Conservation (phyloP, 2,888 invertebrate species). For the Ditula angustiorana region DNA sequence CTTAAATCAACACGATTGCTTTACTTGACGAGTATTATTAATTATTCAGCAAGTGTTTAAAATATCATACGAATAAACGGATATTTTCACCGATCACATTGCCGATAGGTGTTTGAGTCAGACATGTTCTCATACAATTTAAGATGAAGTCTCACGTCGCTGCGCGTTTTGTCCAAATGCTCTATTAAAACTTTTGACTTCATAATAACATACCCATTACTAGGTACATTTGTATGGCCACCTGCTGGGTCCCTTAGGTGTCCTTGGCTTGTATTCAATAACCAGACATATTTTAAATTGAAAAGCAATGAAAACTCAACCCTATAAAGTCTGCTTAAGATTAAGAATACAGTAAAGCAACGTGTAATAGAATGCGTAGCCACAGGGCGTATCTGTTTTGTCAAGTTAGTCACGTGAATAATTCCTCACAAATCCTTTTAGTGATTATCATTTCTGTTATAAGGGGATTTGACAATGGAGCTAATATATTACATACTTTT, state of each 20-base stretch:
- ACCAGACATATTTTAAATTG: slow-evolving; percentile 39
- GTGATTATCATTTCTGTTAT: slow-evolving; percentile 79
- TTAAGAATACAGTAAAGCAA: slow-evolving; percentile 31
- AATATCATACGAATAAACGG: neutral
- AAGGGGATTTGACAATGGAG: slow-evolving; percentile 66
- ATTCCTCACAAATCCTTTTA: slow-evolving; percentile 80
- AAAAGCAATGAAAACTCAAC: slow-evolving; percentile 44
- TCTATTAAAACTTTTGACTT: slow-evolving; percentile 44
- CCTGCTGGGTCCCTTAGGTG: slow-evolving; percentile 80
- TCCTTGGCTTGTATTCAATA: slow-evolving; percentile 63
- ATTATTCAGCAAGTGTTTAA: neutral
- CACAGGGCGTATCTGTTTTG: slow-evolving; percentile 84
- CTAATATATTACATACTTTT: slow-evolving; percentile 3
- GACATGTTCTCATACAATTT: slow-evolving; percentile 30
- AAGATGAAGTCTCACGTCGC: slow-evolving; percentile 41
- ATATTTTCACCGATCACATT: neutral
- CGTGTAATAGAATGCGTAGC: slow-evolving; percentile 55
- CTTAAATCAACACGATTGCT: neutral
- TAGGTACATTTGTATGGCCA: slow-evolving; percentile 67
- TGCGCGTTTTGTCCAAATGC: slow-evolving; percentile 31
- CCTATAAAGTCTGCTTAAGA: slow-evolving; percentile 44
- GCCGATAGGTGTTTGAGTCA: neutral
- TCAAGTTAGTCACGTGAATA: slow-evolving; percentile 79
- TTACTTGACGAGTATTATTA: neutral
- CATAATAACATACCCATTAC: slow-evolving; percentile 67